These are phyloP conservation scores for Papilio dardanus DNA, from an alignment of 1,140 invertebrate species.

Conservation along the genomic window DNA sequence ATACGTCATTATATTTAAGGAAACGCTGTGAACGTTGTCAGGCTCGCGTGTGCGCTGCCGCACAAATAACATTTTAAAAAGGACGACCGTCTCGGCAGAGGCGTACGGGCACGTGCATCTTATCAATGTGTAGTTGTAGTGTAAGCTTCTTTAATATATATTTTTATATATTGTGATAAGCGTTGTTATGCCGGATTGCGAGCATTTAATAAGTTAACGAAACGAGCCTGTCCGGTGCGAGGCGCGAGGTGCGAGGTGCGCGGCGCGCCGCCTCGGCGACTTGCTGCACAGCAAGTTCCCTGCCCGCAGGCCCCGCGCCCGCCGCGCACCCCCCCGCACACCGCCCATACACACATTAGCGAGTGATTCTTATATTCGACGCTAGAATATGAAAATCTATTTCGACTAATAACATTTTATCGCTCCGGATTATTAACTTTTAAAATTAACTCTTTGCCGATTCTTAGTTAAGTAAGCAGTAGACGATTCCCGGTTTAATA, in stretches of 20 bases:
- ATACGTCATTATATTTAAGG: slow-evolving; percentile 68
- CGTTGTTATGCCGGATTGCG: slow-evolving; percentile 77
- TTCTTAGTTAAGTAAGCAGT: slow-evolving; percentile 41
- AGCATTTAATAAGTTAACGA: slow-evolving; percentile 79
- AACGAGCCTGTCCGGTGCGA: slow-evolving; percentile 56
- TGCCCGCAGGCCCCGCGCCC: slow-evolving; percentile 68
- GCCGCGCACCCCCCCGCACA: slow-evolving; percentile 46
- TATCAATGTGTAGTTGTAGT: slow-evolving; percentile 77
- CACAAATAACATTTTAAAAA: slow-evolving; percentile 73
- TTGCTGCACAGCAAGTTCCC: slow-evolving; percentile 80
- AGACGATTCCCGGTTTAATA: slow-evolving; percentile 41
- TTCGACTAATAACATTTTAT: slow-evolving; percentile 70
- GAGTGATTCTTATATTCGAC: slow-evolving; percentile 77
- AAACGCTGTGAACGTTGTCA: slow-evolving; percentile 72
- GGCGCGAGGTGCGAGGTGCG: slow-evolving; percentile 55
- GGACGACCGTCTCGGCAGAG: slow-evolving; percentile 67
- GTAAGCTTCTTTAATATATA: slow-evolving; percentile 81
- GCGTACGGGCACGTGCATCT: slow-evolving; percentile 74
- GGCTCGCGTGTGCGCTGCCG: slow-evolving; percentile 77
- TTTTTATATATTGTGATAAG: slow-evolving; percentile 83
- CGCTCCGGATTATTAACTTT: slow-evolving; percentile 51
- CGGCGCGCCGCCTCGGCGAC: slow-evolving; percentile 74
- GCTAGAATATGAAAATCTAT: slow-evolving; percentile 77
- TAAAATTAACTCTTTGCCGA: slow-evolving; percentile 43
- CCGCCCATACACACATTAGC: slow-evolving; percentile 66